Base-by-base conservation (phyloP, 2,113 vertebrate genomes). In the Siniperca knerii region DNA sequence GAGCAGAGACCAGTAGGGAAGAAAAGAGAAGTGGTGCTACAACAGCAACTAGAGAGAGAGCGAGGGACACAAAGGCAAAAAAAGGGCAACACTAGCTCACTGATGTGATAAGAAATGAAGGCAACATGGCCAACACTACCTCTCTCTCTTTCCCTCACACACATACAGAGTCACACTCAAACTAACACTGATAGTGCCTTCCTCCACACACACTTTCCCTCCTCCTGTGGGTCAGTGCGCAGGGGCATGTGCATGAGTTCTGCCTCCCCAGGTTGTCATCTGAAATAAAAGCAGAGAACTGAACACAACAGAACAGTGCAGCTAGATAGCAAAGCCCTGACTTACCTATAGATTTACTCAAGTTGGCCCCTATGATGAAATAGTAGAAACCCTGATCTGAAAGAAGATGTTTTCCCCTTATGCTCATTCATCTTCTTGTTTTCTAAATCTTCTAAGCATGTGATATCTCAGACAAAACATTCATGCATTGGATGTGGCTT, bases 71-170 rank as follows among this genome's bases (percentile, higher is more conserved):
- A 37, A 55, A 91, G 75, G 83, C 66, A 90, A 75, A 77, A 75
- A 77, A 75, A 86, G 85, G 80, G 79, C 85, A 89, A 73, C 67
- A 42, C 71, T 33, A 60, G 77, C 69, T 81, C 64, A 66, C 69
- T 92, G 86, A 92, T 92, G 86, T 91, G 92, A 92, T 89, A 62
- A 74, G 82, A 91, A 89, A 79, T 67, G 85, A 92, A 86, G 79
- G 87, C 84, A 93, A 83, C 83, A 78, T 75, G 70, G 82, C 57
- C 65, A 78, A 57, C 84, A 64, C 73, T 73, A 58, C 73, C 75
- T 77, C 77, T 84, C 77, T 84, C 54, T 9, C 25, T 70, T 65
- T 25, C 77, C 23, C 65, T 29, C 72, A 66, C 68, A 70, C 87
- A 62, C 52, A 68, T n/a, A 29, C 65, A 55, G 3, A 65, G 33